phyloP scores from a whole-genome alignment of 2,113 vertebrate genomes.

The Engystomops pustulosus region DNA sequence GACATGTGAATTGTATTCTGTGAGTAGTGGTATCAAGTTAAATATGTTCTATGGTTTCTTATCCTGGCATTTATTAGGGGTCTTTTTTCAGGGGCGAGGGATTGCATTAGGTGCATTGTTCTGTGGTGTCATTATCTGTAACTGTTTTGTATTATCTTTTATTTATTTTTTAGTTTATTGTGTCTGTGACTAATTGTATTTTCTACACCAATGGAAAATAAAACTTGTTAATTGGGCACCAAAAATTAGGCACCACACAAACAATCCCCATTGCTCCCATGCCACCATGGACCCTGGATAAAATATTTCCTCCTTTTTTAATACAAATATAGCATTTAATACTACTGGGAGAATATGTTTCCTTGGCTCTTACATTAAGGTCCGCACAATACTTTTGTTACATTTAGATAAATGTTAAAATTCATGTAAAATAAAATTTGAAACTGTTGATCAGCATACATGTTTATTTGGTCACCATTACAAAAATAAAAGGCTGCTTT shows the following conservation, averaged over 20 bases:
- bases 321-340: constrained; percentile 66
- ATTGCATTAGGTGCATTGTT: constrained; percentile 41
- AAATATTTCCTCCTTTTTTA: constrained; percentile 69
- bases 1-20: constrained; percentile 87
- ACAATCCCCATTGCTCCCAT: constrained; percentile 34
- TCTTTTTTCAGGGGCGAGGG: constrained; percentile 24
- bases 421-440: constrained; percentile 66
- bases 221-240: constrained; percentile 39
- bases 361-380: constrained; percentile 51
- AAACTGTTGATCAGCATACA: constrained; percentile 70
- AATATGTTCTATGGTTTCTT: constrained; percentile 78
- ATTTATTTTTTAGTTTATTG: constrained; percentile 46
- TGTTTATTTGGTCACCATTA: constrained; percentile 73
- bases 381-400: constrained; percentile 68
- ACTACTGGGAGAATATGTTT: constrained; percentile 61
- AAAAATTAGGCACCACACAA: constrained; percentile 38
- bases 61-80: constrained; percentile 69
- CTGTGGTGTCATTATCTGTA: constrained; percentile 39
- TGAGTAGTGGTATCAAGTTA: constrained; percentile 90
- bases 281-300: constrained; percentile 25
- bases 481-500: constrained; percentile 70
- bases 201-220: constrained; percentile 40
- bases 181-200: constrained; percentile 37
- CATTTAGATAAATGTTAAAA: constrained; percentile 71
- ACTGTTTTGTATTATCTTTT: constrained; percentile 40